Conservation (phyloP, 2,888 invertebrate species). For the Parnassius smintheus region DNA sequence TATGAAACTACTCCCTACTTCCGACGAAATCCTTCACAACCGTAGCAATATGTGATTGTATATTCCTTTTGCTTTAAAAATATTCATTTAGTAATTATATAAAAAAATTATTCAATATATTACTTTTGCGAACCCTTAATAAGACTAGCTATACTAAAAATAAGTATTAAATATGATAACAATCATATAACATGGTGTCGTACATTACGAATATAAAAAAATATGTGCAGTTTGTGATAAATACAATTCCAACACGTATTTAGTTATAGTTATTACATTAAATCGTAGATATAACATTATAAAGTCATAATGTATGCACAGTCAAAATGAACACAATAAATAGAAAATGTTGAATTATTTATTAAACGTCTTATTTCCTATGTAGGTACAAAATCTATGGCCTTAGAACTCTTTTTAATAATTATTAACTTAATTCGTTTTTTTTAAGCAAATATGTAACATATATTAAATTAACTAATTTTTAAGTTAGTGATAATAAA, state of each 20-base stretch:
- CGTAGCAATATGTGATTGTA: slow-evolving; percentile 1
- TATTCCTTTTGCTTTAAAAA: slow-evolving; percentile 1
- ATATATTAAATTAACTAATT: slow-evolving; percentile 17
- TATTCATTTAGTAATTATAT: background rate
- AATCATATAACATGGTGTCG: slow-evolving; percentile 19
- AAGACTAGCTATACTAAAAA: slow-evolving; percentile 28
- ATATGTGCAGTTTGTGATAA: slow-evolving; percentile 16
- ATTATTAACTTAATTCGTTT: slow-evolving; percentile 13
- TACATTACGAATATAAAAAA: slow-evolving; percentile 22
- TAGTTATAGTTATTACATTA: background rate
- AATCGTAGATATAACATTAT: background rate
- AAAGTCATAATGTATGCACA: slow-evolving; percentile 18
- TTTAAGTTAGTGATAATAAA: slow-evolving; percentile 20
- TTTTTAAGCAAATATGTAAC: slow-evolving; percentile 1
- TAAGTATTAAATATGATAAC: slow-evolving; percentile 22
- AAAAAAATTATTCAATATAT: slow-evolving; percentile 18
- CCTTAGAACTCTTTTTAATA: slow-evolving; percentile 18
- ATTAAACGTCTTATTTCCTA: slow-evolving; percentile 19
- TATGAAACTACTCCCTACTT: background rate
- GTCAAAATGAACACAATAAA: slow-evolving; percentile 24
- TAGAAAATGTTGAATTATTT: slow-evolving; percentile 15
- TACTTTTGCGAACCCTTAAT: slow-evolving; percentile 28
- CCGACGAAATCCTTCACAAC: slow-evolving; percentile 11
- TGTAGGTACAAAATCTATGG: slow-evolving; percentile 31
- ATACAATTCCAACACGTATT: slow-evolving; percentile 5